Base-by-base conservation (phyloP, 2,888 invertebrate genomes). In the Xanthia togata region DNA sequence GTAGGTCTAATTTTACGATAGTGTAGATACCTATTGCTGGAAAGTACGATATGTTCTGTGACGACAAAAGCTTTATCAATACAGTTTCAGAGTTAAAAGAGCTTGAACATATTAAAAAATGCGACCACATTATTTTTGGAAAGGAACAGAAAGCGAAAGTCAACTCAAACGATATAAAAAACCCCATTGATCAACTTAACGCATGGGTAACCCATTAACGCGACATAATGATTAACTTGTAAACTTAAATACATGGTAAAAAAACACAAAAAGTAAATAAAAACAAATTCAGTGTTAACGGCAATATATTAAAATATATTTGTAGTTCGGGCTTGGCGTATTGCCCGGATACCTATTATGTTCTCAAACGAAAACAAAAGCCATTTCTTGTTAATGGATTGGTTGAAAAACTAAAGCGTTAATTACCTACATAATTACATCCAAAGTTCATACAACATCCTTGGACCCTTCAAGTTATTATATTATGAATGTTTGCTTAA, bases 281-380 rank as follows among this genome's bases (percentile, higher is more conserved):
- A 88, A 87, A 87, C 84, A 85, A 86, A 78, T 68, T 76, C 84
- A 71, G 77, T 73, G 76, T 82, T 83, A 87, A 86, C 83, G 76
- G 85, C 85, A 73, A 89, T 88, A 90, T 90, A 90, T 93, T 89
- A 91, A 87, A 90, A 90, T 89, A 90, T 91, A 90, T 92, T 91
- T 90, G 90, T 91, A 91, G 90, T 91, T 91, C 86, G 76, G 83
- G 84, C 75, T 89, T 95, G 95, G 95, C 94, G 91, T 53, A 73
- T 35, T 89, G 94, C 94, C 95, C 93, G 87, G 78, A 84, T 86
- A 87, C 81, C 88, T 89, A 90, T 90, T 89, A 90, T 90, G 88
- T 90, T 92, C 90, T 88, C 86, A 86, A 91, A 92, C 81, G 87
- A 89, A 91, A 90, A 87, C 88, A 90, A 84, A 89, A 88, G 87